Base-by-base conservation (phyloP, 2,113 vertebrate genomes). In the Pica pica region DNA sequence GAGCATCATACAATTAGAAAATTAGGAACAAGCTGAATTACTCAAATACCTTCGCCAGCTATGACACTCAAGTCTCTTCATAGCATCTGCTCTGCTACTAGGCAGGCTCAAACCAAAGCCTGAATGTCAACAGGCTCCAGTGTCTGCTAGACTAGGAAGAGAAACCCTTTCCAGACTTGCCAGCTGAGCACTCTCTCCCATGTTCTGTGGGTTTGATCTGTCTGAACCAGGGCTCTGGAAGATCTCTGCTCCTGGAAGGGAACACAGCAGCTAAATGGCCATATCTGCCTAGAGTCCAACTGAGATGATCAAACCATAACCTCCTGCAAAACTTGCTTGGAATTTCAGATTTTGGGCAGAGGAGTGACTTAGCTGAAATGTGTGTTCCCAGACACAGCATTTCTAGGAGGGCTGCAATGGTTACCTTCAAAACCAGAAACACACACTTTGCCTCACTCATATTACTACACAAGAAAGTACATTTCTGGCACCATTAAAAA, bases 181-280 rank as follows among this genome's bases (percentile, higher is more conserved):
- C 59, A 88, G 15, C 13, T 67, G 67, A 85, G 41, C 67, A 57
- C 24, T 20, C 20, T 85, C 23, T 52, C 33, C 42, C n/a, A 28
- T 12, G 20, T 19, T 49, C 55, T 0, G 1, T 0, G 0, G 5
- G 6, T 57, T 16, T 65, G 50, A 67, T 37, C 70, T 57, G 11
- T 33, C 53, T 47, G n/a, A 89, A 56, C 5, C 42, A 47, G 16
- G 14, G 11, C 11, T 50, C 68, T 73, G 67, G 8, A 20, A 65
- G 31, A 65, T 24, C 26, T 64, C 74, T 92, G 71, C 37, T 69
- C 74, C 83, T 39, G 47, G 35, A 93, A 69, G 7, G 7, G 13
- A 27, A 10, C 35, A 67, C 13, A 59, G 50, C 12, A 82, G 11
- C 2, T 0, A 31, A 91, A 85, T 22, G 31, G n/a, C 15, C 42